Evolutionary conservation across 2,888 invertebrate genomes (phyloP), one percentile per base, ranked within the genome.

Genomic region (Hydrotaea diabolus): DNA sequence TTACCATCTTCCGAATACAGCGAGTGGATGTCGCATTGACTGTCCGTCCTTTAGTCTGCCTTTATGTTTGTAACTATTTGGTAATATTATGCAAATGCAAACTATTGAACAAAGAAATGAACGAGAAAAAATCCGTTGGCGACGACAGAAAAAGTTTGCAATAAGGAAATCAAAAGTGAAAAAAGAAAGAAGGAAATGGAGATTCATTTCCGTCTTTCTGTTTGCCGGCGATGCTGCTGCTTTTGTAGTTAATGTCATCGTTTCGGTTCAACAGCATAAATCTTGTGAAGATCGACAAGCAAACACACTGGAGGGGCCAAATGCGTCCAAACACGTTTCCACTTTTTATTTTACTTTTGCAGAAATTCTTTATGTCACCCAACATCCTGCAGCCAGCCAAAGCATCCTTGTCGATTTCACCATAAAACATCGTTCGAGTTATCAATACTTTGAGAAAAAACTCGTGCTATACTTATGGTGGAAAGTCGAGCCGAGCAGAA

Each of bases 171-270:
- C 53, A 43, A 66, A 80, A 39, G 77, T 77, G 26, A 23, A 69
- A 69, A 31, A 31, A n/a, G n/a, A n/a, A 64, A 49, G 77, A 69
- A 77, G 80, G 85, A 85, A 85, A 80, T 77, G 77, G 77, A 85
- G 85, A 64, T 82, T 85, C 77, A 85, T 79, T 80, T 85, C 85
- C 85, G 66, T 79, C 72, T 46, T 59, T 23, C 43, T 17, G 43
- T 21, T 46, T 69, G 69, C 69, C 21, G 23, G 21, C 43, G 46
- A 19, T 7, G n/a, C 49, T n/a, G n/a, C 1, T n/a, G 49, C 17
- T 31, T 31, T n/a, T n/a, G 31, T 36, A 31, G 62, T 62, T 31
- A 62, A 62, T 62, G 46, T 69, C 43, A 69, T 39, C 66, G 66
- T 66, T 66, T 66, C 15, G 66, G 66, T 13, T 19, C 46, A 23